Percentiles rank a stretch among this genome's conserved stretches.
These are phyloP conservation scores for Candidula unifasciata DNA, from an alignment of 2,888 invertebrate genomes.

Conservation along the genomic window DNA sequence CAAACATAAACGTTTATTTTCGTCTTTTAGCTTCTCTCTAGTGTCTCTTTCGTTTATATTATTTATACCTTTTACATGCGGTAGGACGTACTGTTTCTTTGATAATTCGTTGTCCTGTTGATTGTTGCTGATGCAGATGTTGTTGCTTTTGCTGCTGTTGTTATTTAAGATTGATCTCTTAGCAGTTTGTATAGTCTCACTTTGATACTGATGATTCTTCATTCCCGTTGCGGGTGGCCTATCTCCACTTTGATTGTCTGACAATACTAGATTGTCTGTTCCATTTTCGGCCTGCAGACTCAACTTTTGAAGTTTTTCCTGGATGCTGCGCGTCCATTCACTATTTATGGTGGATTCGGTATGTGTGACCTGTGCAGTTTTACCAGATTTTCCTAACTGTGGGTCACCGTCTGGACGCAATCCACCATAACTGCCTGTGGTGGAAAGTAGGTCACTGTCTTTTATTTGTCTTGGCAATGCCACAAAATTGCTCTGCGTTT, in stretches of 20 bases:
- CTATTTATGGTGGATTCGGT: not conserved
- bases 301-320: not conserved
- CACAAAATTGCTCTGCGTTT: not conserved
- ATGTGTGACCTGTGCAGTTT: not conserved
- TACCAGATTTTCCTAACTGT: not conserved
- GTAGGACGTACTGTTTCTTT: too few species aligned
- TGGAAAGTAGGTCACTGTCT: not conserved
- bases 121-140: too few species aligned
- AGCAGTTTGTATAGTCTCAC: not conserved
- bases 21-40: not conserved
- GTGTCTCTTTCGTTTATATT: not conserved
- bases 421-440: not conserved
- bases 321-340: conserved; percentile 24
- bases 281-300: too few species aligned
- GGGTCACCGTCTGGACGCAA: not conserved
- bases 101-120: too few species aligned
- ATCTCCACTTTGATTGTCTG: not conserved
- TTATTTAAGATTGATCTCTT: not conserved
- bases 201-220: not conserved
- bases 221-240: not conserved
- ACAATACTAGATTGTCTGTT: not conserved
- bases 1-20: not conserved
- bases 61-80: too few species aligned
- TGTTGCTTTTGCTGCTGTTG: too few species aligned
- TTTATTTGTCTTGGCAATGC: not conserved